Percentiles rank a stretch among this genome's conserved stretches.
Conservation (phyloP, 2,888 invertebrate genomes). For the Calameuta pallipes region DNA sequence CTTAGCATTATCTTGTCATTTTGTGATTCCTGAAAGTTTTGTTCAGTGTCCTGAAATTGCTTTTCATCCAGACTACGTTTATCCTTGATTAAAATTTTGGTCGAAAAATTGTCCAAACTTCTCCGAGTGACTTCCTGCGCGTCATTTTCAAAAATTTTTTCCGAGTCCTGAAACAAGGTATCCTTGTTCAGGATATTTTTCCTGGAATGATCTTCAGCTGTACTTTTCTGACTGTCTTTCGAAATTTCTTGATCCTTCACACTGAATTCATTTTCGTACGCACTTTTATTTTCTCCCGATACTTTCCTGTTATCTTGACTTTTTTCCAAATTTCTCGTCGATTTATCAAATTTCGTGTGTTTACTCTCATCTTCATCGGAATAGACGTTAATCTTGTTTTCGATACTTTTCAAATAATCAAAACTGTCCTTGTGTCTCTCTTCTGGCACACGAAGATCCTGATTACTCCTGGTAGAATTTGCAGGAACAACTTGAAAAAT, state of each 20-base stretch:
- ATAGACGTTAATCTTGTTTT: constrained; percentile 27
- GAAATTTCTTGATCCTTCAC: not conserved
- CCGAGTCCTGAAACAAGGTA: not conserved
- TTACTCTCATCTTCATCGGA: not conserved
- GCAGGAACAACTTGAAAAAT: not conserved
- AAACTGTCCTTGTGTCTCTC: not conserved
- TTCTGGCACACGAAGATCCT: not conserved
- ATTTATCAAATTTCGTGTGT: not conserved
- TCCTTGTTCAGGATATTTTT: not conserved
- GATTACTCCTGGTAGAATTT: not conserved
- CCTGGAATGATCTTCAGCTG: not conserved
- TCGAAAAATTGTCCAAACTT: not conserved
- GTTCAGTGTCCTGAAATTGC: not conserved
- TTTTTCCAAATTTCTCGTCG: not conserved
- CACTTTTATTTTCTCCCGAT: not conserved
- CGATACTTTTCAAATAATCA: constrained; percentile 13
- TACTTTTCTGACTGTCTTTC: not conserved
- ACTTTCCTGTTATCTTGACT: not conserved
- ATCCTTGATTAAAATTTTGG: not conserved
- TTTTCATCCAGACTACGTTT: not conserved
- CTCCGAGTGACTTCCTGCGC: not conserved
- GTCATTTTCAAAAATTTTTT: not conserved
- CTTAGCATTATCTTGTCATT: not conserved
- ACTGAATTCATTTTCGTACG: not conserved
- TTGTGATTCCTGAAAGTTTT: not conserved